Base-by-base conservation (phyloP, 2,113 vertebrate species). In the Xiphophorus couchianus region DNA sequence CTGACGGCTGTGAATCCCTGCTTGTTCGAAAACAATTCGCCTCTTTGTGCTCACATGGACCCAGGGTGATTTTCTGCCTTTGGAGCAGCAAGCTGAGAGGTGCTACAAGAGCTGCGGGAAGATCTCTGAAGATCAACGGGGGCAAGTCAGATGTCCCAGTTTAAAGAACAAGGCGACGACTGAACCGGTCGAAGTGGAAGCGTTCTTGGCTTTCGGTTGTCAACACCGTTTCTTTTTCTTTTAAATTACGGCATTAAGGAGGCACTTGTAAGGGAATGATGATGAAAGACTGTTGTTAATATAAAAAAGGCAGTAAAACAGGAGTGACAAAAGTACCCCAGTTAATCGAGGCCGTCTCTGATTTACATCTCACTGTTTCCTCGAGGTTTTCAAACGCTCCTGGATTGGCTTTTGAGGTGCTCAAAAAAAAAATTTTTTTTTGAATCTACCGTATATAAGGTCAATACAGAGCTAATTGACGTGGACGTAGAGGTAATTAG, bases 11-110 rank as follows among this genome's bases (percentile, higher is more conserved):
- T 89, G 67, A 89, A 84, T 78, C 79, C 48, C 25, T 1, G 4
- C 66, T 84, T 85, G 80, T 86, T 85, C 51, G 71, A 54, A 5
- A 62, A 91, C 90, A 89, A 85, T 61, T 72, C 25, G 0, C 1
- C 3, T 2, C 84, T 87, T 90, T 88, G 87, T 88, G 42, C 67
- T 65, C 4, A 6, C 28, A 1, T 54, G 71, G 73, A 73, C n/a
- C 51, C 75, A 72, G 54, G 67, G 80, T 0, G 14, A 82, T 72
- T 80, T 80, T 74, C 66, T 69, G 81, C 66, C 62, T 71, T 68
- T 29, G 29, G 79, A 37, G 66, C 62, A 51, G 60, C 19, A 7
- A 29, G 22, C 68, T 62, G 15, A 9, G 4, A 66, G 17, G 63
- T 63, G 71, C 11, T 22, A 15, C 0, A 25, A 61, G 30, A 37